These are phyloP conservation scores for Thymelicus sylvestris DNA, from an alignment of 2,888 invertebrate species.

Conservation along the genomic window DNA sequence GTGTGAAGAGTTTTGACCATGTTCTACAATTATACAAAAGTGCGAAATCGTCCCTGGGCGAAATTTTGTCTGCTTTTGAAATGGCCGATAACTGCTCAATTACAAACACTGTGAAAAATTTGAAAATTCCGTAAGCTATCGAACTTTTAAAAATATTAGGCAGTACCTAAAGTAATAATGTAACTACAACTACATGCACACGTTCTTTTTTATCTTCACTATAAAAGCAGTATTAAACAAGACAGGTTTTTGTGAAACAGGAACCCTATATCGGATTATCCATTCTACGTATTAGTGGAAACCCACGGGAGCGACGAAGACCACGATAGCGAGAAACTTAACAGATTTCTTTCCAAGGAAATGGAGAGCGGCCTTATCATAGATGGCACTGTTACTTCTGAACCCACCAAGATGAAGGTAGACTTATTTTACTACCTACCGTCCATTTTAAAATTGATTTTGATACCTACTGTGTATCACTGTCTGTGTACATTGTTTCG, in stretches of 20 bases:
- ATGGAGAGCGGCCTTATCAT: constrained; percentile 89
- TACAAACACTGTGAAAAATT: constrained; percentile 86
- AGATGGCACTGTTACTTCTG: constrained; percentile 95
- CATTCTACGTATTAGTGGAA: constrained; percentile 94
- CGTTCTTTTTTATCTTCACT: no score
- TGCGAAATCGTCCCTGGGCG: constrained; percentile 91
- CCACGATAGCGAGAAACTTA: constrained; percentile 96
- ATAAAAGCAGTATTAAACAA: no score
- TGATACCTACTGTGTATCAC: no score
- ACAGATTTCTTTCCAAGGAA: constrained; percentile 89
- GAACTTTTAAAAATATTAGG: neutral
- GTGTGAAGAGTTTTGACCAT: constrained; percentile 90
- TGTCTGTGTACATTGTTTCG: no score
- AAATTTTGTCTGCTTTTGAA: constrained; percentile 98
- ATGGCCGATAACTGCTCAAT: constrained; percentile 93
- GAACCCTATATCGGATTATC: constrained; percentile 86
- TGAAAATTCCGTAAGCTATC: constrained; percentile 74
- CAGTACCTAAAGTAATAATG: no score
- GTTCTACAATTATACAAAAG: constrained; percentile 90
- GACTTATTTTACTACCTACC: no score
- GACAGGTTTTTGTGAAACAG: constrained; percentile 48
- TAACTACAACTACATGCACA: no score
- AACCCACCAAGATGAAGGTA: constrained; percentile 92
- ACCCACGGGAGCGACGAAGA: constrained; percentile 92
- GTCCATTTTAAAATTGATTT: no score